phyloP scores from a whole-genome alignment of 2,888 invertebrate genomes.

The Diabrotica balteata region DNA sequence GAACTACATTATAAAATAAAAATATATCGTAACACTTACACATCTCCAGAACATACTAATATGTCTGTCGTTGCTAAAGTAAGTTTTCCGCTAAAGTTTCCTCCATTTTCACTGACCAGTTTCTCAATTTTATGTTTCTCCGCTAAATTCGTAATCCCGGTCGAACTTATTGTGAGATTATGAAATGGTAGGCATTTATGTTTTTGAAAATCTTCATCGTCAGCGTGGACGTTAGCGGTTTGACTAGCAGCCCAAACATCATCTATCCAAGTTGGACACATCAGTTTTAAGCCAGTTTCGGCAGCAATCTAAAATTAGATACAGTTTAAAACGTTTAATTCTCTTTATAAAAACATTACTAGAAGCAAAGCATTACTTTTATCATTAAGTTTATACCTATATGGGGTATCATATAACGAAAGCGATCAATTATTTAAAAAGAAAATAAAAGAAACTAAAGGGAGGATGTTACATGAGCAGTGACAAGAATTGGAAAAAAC shows the following conservation, averaged over 20 bases:
- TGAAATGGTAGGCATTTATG: slow-evolving; percentile 74
- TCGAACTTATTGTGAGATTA: slow-evolving; percentile 79
- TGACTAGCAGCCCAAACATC: slow-evolving; percentile 80
- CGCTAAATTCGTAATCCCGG: slow-evolving; percentile 69
- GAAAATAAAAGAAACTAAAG: too few species aligned
- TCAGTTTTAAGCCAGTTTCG: slow-evolving; percentile 72
- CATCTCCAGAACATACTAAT: slow-evolving; percentile 62
- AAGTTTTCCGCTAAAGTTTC: slow-evolving; percentile 61
- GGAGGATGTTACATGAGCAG: too few species aligned
- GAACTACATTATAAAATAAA: background rate
- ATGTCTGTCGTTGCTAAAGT: slow-evolving; percentile 65
- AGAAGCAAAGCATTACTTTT: too few species aligned
- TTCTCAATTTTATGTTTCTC: slow-evolving; percentile 72
- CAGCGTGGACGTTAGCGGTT: slow-evolving; percentile 67
- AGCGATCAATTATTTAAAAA: too few species aligned
- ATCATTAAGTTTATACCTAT: too few species aligned
- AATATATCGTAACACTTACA: slow-evolving; percentile 57
- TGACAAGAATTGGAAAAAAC: too few species aligned
- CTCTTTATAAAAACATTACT: too few species aligned
- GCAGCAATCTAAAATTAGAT: slow-evolving; percentile 68
- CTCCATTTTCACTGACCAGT: slow-evolving; percentile 77
- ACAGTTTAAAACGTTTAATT: too few species aligned
- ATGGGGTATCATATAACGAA: too few species aligned
- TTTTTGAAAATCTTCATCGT: slow-evolving; percentile 69
- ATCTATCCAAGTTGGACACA: slow-evolving; percentile 81